Evolutionary conservation across 1,140 invertebrate genomes (phyloP), one percentile per base, ranked within the genome.

Genomic region (Drosophila kurseongensis): DNA sequence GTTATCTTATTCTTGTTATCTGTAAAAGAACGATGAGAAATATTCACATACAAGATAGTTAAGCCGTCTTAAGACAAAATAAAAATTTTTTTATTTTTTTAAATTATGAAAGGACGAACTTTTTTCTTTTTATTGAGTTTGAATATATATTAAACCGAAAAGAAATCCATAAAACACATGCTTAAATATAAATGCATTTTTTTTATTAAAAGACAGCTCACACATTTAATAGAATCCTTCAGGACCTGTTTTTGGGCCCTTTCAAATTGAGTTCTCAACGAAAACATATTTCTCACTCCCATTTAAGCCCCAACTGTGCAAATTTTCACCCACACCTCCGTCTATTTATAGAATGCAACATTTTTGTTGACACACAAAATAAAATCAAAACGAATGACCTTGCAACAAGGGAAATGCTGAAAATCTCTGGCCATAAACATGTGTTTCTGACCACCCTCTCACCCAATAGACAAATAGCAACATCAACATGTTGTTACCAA

Each of bases 361-460:
- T 61, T 81, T 78, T 65, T 50, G 75, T 51, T 86, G 83, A 86
- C 83, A 86, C 83, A 86, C 75, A 88, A 86, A 86, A 88, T 89
- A 88, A 88, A 88, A 89, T 55, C 76, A 89, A 79, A 89, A 77
- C 83, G 84, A 88, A 88, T 83, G 83, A 88, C 83, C 83, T 88
- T 88, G 83, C 71, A 75, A 89, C 62, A 68, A 65, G 66, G 56
- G 55, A 75, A 66, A 55, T 72, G 62, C 78, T 58, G 23, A 81
- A 66, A 69, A 61, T 69, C 60, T 76, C 35, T 60, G 61, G 38
- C 56, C 71, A 60, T 74, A 77, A 82, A 81, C 79, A 82, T 81
- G 60, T 82, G 79, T 74, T 82, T 47, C 54, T 54, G 13, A 18
- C 61, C 74, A 68, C 72, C 48, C 44, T 14, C 55, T n/a, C 48